Percentiles rank a stretch among this genome's conserved stretches.
phyloP scores from a whole-genome alignment of 2,113 vertebrate species.

The Charadrius vociferus region DNA sequence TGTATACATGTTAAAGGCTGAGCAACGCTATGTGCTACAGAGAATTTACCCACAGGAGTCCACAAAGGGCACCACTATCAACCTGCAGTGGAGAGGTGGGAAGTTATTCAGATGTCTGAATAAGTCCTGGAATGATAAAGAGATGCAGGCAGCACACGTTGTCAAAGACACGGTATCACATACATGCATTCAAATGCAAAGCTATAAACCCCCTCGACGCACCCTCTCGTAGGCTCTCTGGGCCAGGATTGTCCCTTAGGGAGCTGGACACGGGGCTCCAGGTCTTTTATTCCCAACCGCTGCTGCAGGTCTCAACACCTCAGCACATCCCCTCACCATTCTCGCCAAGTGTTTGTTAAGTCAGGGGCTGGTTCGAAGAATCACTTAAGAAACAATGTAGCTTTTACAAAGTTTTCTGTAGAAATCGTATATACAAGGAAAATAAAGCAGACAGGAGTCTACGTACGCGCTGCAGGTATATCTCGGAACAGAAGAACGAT shows the following conservation, averaged over 20 bases:
- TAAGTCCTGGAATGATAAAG: not conserved
- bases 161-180: not conserved
- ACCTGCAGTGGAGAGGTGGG: not conserved
- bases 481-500: not conserved
- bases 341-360: not conserved
- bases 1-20: not conserved
- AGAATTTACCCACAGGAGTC: not conserved
- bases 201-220: not conserved
- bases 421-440: not conserved
- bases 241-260: not conserved
- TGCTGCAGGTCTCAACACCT: not conserved
- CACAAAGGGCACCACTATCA: not conserved
- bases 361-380: not conserved
- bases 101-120: not conserved
- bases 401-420: not conserved
- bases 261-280: not conserved
- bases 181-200: accelerated
- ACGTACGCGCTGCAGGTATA: accelerated
- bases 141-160: not conserved
- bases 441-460: not conserved
- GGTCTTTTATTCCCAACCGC: not conserved
- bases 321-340: too few relatives aligned
- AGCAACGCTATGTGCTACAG: not conserved
- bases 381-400: not conserved
- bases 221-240: not conserved